phyloP scores from a whole-genome alignment of 2,888 invertebrate genomes.

The Agonopterix arenella region DNA sequence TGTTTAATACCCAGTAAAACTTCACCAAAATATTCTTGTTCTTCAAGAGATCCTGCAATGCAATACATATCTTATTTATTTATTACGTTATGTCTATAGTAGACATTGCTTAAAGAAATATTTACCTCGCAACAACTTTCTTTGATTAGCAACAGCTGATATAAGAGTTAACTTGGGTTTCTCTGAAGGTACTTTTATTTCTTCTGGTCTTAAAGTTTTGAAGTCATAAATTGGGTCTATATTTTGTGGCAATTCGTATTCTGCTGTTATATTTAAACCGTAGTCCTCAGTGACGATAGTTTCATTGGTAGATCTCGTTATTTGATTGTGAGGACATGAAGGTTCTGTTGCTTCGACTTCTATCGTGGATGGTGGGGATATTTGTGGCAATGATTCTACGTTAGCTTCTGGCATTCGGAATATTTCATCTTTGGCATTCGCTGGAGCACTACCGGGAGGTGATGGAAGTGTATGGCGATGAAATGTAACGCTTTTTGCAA shows the following conservation, averaged over 20 bases:
- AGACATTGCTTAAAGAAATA: constrained; percentile 4
- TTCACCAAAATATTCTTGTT: constrained; percentile 89
- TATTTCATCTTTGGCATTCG: constrained; percentile 44
- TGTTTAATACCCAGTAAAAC: constrained; percentile 88
- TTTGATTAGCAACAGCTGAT: constrained; percentile 77
- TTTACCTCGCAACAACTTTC: constrained; percentile 75
- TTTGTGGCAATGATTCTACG: constrained; percentile 23
- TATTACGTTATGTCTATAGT: constrained; percentile 1
- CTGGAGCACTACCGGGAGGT: constrained; percentile 79
- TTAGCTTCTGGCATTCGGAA: constrained; percentile 53
- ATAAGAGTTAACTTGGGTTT: constrained; percentile 75
- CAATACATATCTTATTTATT: constrained; percentile 20
- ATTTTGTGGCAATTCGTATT: constrained; percentile 43
- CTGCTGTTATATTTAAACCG: constrained; percentile 41
- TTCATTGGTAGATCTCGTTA: constrained; percentile 24
- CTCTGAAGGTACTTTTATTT: constrained; percentile 72
- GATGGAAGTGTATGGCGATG: constrained; percentile 90
- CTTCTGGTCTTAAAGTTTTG: constrained; percentile 64
- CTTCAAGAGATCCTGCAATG: constrained; percentile 79
- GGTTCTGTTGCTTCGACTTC: constrained; percentile 24
- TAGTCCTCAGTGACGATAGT: constrained; percentile 25
- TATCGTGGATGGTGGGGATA: constrained; percentile 20
- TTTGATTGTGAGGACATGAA: constrained; percentile 29
- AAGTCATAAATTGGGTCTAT: constrained; percentile 52
- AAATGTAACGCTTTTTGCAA: constrained; percentile 93